phyloP scores from a whole-genome alignment of 2,888 invertebrate genomes.

The Tinea semifulvella region DNA sequence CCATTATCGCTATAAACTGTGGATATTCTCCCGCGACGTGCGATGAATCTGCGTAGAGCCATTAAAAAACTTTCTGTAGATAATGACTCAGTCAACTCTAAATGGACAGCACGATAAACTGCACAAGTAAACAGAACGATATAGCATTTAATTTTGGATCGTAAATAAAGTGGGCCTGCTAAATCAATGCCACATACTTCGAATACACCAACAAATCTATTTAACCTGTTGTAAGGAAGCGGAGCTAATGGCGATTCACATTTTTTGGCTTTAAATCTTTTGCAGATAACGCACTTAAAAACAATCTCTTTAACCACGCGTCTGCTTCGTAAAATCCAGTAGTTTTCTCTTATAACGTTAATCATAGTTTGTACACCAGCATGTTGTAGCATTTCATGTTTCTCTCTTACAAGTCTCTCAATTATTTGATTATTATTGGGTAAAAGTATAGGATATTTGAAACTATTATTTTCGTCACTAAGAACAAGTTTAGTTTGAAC shows the following conservation, averaged over 20 bases:
- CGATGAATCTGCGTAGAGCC: conserved; percentile 3
- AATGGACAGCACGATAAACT: background rate
- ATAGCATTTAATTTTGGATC: background rate
- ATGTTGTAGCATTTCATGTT: conserved; percentile 3
- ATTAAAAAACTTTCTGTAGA: conserved; percentile 3
- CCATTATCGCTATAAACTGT: no score
- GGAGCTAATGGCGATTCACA: conserved; percentile 3
- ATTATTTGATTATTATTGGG: background rate
- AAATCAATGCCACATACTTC: background rate
- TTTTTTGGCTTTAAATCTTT: conserved; percentile 5
- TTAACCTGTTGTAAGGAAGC: conserved; percentile 1
- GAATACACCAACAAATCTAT: background rate
- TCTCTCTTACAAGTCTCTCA: no score
- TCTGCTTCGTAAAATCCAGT: no score
- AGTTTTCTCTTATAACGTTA: background rate
- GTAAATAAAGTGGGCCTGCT: conserved; percentile 1
- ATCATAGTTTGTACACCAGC: conserved; percentile 4
- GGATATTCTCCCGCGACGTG: background rate
- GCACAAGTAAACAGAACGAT: conserved; percentile 5
- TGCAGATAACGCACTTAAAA: conserved; percentile 1
- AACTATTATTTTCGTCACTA: background rate
- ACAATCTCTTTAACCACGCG: background rate
- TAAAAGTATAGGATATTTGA: conserved; percentile 7
- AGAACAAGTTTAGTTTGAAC: conserved; percentile 1
- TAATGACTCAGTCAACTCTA: background rate